phyloP scores from a whole-genome alignment of 1,140 invertebrate species.

The Nasonia longicornis region DNA sequence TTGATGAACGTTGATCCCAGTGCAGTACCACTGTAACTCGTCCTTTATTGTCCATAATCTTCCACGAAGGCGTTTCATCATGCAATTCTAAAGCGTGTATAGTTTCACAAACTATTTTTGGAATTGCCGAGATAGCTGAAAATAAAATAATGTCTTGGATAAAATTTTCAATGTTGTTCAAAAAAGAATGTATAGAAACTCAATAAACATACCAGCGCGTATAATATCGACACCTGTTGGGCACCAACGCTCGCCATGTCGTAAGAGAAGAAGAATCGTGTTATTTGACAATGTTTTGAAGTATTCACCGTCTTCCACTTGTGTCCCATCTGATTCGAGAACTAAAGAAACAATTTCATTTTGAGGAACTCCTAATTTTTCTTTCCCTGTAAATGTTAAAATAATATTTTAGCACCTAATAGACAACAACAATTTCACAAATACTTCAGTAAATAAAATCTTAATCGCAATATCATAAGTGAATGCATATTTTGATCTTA shows the following conservation, averaged over 20 bases:
- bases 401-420: background rate
- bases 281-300: constrained; percentile 92
- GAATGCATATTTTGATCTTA: too few relatives aligned
- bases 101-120: constrained; percentile 96
- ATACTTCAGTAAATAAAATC: too few relatives aligned
- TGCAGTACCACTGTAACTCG: constrained; percentile 93
- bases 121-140: constrained; percentile 93
- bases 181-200: background rate
- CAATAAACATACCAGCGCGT: constrained; percentile 78
- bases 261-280: constrained; percentile 88
- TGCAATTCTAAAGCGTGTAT: constrained; percentile 93
- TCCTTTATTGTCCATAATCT: constrained; percentile 96
- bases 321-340: constrained; percentile 93
- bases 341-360: constrained; percentile 88
- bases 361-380: constrained; percentile 88
- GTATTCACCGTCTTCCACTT: constrained; percentile 95
- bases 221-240: constrained; percentile 92
- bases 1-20: constrained; percentile 85
- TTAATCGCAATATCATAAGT: too few relatives aligned
- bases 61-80: constrained; percentile 95
- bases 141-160: constrained; percentile 23
- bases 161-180: too few relatives aligned
- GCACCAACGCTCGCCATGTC: constrained; percentile 90
- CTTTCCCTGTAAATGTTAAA: constrained; percentile 76
- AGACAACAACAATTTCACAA: too few relatives aligned